Conservation (phyloP, 2,888 invertebrate species). For the Pseudococcus jackbeardsleyi region DNA sequence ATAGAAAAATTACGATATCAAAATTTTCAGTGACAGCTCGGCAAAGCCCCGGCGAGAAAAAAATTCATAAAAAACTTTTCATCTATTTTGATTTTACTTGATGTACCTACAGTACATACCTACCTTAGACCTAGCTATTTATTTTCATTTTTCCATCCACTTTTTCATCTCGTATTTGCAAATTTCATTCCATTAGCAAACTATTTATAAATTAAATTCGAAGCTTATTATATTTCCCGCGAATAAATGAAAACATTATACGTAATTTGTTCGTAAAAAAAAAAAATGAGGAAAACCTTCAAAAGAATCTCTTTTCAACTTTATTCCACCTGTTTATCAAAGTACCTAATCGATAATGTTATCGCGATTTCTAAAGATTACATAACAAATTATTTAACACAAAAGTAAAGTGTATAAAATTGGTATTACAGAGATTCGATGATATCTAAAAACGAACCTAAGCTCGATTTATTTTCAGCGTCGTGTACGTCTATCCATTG, state of each 20-base stretch:
- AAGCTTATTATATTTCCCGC: neutral
- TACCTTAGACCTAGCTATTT: neutral
- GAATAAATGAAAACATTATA: neutral
- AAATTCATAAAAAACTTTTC: neutral
- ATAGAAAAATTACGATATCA: neutral
- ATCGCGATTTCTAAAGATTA: conserved; percentile 11
- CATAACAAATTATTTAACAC: conserved; percentile 1
- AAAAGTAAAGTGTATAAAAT: neutral
- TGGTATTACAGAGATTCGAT: neutral
- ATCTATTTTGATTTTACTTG: neutral
- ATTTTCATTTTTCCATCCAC: neutral
- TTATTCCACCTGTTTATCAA: neutral
- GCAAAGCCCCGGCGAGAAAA: neutral
- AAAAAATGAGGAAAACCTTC: neutral
- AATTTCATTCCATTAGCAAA: neutral
- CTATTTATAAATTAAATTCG: neutral
- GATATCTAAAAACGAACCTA: neutral
- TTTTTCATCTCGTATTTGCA: neutral
- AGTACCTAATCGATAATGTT: neutral
- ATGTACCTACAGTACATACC: neutral
- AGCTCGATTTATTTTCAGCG: neutral
- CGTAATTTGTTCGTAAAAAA: neutral
- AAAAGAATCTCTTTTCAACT: conserved; percentile 5
- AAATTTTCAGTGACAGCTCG: neutral
- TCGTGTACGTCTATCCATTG: neutral